Evolutionary conservation across 2,113 vertebrate genomes (phyloP).

Genomic region (Melanocharis versteri): DNA sequence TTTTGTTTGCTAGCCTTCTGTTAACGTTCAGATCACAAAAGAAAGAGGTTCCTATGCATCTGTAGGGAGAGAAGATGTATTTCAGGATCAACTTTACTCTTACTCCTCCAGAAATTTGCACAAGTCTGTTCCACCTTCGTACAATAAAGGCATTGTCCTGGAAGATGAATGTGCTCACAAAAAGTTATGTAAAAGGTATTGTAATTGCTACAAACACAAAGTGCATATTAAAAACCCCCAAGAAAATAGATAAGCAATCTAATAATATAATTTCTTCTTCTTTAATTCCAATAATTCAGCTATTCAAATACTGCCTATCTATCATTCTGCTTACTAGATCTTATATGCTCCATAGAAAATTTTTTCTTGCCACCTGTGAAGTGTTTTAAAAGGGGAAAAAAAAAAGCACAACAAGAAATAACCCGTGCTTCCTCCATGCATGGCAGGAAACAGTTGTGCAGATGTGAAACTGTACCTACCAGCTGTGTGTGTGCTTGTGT

Average conservation of each 20-base stretch:
- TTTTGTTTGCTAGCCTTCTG: background rate
- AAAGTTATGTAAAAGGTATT: background rate
- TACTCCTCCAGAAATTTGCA: background rate
- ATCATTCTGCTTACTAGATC: background rate
- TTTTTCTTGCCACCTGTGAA: background rate
- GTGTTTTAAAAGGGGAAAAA: background rate
- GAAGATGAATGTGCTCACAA: background rate
- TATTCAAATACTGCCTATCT: background rate
- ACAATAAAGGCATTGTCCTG: background rate
- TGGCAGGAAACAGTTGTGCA: background rate
- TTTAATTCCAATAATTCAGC: background rate
- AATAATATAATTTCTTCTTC: background rate
- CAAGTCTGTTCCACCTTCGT: background rate
- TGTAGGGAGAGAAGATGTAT: background rate
- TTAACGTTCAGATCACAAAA: background rate
- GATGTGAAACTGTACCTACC: background rate
- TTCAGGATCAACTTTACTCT: background rate
- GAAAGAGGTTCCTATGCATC: background rate
- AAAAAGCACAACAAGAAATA: background rate
- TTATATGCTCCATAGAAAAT: background rate
- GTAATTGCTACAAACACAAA: background rate
- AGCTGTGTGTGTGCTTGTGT: background rate
- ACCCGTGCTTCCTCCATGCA: background rate
- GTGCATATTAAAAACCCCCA: background rate
- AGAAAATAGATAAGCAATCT: background rate